Base-by-base conservation (phyloP, 2,888 invertebrate genomes). In the Callinectes sapidus region DNA sequence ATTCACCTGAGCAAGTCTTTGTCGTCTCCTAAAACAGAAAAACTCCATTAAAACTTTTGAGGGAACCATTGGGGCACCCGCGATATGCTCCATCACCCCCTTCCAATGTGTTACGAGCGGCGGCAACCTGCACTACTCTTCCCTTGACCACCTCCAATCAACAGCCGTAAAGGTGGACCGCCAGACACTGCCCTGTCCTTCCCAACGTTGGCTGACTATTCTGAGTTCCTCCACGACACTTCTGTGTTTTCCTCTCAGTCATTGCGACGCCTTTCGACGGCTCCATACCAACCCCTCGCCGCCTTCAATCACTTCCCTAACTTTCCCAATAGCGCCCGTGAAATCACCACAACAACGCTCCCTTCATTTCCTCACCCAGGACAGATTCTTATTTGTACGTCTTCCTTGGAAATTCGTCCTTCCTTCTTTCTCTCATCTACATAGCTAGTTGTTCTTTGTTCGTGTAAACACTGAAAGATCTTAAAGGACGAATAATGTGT, bases 21-120 rank as follows among this genome's bases (percentile, higher is more conserved):
- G 71, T 77, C 28, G n/a, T 77, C 71, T 77, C 71, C 71, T 77
- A 77, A 77, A 77, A 77, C 28, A 77, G 71, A 77, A 77, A 77
- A 77, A 77, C 71, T 28, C 71, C 71, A 77, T 77, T 77, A 28
- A 77, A 77, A 77, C 71, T 77, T 77, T n/a, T 77, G 71, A 77
- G 28, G 71, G 8, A 77, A 32, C 71, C 71, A 77, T 77, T 77
- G 71, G 28, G 28, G 71, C 71, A n/a, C 28, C 71, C n/a, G 28
- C 71, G 71, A 77, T 77, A 77, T 77, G 71, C 28, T 77, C 28
- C 71, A 77, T 77, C 71, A 77, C 71, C n/a, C 13, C 71, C 71
- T 6, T 77, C 71, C 71, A 77, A n/a, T 77, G 71, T 77, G 71
- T 77, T 77, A 77, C 28, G 71, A 77, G 71, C 71, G 28, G 71